Percentiles rank a stretch among this genome's conserved stretches.
phyloP scores from a whole-genome alignment of 2,797 vertebrate genomes.

The Squalus acanthias region DNA sequence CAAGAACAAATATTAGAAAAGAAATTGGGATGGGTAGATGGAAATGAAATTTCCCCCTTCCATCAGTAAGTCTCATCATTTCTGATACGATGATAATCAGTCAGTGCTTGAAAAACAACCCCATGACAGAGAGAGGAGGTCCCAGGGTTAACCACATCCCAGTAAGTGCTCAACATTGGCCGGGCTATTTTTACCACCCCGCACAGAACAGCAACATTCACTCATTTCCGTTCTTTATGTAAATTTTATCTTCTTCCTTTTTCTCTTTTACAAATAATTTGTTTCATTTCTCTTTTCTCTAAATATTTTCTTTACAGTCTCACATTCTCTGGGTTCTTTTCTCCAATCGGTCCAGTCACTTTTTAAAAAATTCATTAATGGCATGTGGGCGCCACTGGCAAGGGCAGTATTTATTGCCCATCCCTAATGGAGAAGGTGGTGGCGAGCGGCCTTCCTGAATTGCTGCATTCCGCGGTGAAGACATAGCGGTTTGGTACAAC shows the following conservation, averaged over 20 bases:
- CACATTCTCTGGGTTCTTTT: neutral
- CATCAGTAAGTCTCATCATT: neutral
- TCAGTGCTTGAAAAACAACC: neutral
- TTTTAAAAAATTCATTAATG: neutral
- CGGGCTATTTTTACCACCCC: neutral
- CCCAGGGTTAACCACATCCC: neutral
- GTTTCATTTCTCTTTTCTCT: neutral
- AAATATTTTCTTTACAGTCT: neutral
- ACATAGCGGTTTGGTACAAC: too few relatives aligned
- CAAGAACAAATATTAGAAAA: neutral
- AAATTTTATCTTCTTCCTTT: neutral
- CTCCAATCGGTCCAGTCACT: neutral
- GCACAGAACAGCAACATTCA: neutral
- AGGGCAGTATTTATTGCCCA: too few relatives aligned
- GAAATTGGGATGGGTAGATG: too few relatives aligned
- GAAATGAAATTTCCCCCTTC: too few relatives aligned
- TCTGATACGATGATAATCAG: neutral
- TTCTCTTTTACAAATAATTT: neutral
- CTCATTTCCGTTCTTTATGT: neutral
- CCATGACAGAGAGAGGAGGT: neutral
- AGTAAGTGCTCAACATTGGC: neutral
- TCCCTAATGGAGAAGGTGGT: too few relatives aligned
- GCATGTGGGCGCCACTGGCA: too few relatives aligned
- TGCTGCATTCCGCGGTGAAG: too few relatives aligned
- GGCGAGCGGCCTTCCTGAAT: too few relatives aligned